Evolutionary conservation across 35 echinoderm and acorn worm species (phyloP), one percentile per base, ranked within the genome.

Genomic region (Diadema setosum): DNA sequence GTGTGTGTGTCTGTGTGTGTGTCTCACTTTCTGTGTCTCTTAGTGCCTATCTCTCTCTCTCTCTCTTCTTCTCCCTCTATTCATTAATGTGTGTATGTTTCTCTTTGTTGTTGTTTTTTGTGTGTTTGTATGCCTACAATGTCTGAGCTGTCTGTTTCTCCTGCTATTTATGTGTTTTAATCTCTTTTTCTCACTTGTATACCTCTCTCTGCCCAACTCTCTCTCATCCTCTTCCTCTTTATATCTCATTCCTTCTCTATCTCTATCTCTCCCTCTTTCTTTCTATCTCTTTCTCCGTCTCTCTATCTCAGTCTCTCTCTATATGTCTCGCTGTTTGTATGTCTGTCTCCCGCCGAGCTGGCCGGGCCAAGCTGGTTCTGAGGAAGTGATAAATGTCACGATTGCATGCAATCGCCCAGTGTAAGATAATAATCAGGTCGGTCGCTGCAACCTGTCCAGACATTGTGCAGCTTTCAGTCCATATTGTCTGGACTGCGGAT

Each of bases 341-440:
- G 58, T 0, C 63, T 67, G 30, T 33, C 26, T 34, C 63, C 63
- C 63, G 25, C 63, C 16, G 63, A 30, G 63, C 8, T 67, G 27
- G 63, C 37, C 63, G 27, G 27, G 30, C 30, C 63, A 3, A 34
- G 25, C 30, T 67, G 27, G 37, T 33, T 16, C 1, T 33, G 5
- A 67, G 63, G 63, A 67, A 67, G 63, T 67, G 30, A 67, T 67
- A 67, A 67, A 67, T 67, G 63, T 67, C 63, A 67, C 16, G 63
- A 67, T 67, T 34, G 63, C 63, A 67, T 67, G 63, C 63, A 67
- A 67, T n/a, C 63, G 63, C 30, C 63, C 63, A 67, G 63, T 18
- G n/a, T 34, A 67, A 33, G 63, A 67, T 67, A 67, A 67, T 67
- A 67, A 67, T 67, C 63, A 67, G 37, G 37, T 26, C 63, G 63